Evolutionary conservation across 2,797 vertebrate genomes (phyloP).

Genomic region (Podargus strigoides): DNA sequence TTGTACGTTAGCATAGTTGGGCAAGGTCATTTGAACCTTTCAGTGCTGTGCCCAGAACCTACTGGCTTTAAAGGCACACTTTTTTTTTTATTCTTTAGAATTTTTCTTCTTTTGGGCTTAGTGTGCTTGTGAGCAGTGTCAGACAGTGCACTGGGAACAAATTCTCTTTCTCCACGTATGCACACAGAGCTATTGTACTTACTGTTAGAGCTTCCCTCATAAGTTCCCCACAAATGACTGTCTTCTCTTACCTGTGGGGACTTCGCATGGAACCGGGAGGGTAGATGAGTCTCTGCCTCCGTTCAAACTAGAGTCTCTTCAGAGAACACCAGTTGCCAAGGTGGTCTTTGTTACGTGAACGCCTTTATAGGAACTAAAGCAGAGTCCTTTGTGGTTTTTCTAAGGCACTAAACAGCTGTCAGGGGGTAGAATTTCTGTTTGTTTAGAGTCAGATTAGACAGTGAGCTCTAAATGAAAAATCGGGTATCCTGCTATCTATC

Average conservation of each 20-base stretch:
- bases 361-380: background rate
- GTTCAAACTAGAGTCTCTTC: background rate
- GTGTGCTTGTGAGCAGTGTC: background rate
- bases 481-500: background rate
- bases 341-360: background rate
- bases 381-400: background rate
- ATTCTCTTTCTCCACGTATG: background rate
- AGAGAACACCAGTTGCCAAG: background rate
- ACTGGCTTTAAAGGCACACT: background rate
- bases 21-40: background rate
- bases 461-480: conserved; percentile 17
- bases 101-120: background rate
- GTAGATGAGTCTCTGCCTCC: background rate
- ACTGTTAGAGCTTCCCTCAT: background rate
- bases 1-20: background rate
- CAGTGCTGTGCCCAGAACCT: background rate
- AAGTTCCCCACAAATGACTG: background rate
- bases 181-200: conserved; percentile 10
- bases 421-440: background rate
- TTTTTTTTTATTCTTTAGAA: background rate
- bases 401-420: background rate
- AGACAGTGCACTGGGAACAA: background rate
- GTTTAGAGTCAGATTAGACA: background rate
- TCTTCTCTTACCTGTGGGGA: background rate
- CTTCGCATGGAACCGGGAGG: background rate